Evolutionary conservation across 2,113 vertebrate species (phyloP).

Genomic region (Antidorcas marsupialis): DNA sequence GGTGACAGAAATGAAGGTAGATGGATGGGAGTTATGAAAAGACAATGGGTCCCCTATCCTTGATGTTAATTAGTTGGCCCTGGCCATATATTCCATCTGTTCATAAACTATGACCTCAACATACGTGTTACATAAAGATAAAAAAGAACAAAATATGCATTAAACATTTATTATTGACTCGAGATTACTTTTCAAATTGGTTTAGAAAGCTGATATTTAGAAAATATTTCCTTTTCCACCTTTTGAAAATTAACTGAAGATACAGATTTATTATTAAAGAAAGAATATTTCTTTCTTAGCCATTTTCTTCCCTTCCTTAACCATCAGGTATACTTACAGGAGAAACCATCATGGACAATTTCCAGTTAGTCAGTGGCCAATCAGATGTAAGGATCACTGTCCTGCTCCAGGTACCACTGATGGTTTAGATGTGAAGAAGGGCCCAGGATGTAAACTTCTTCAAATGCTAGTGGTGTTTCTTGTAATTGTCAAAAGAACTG

Average conservation of each 20-base stretch:
- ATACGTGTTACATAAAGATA: slow-evolving; percentile 6
- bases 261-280: not conserved
- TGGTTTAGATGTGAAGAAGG: not conserved
- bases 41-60: slow-evolving; percentile 63
- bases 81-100: slow-evolving; percentile 68
- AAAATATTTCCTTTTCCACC: not conserved
- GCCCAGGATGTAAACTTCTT: not conserved
- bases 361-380: not conserved
- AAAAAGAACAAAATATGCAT: not conserved
- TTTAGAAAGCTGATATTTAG: not conserved
- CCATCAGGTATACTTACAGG: not conserved
- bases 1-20: slow-evolving; percentile 63
- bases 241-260: slow-evolving; percentile 1
- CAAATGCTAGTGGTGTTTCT: not conserved
- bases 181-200: not conserved
- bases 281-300: not conserved
- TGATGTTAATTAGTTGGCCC: slow-evolving; percentile 62
- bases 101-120: slow-evolving; percentile 52
- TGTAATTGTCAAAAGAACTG: not conserved
- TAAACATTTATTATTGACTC: not conserved
- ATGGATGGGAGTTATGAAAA: slow-evolving; percentile 50
- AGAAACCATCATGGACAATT: not conserved
- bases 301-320: not conserved
- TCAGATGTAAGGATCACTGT: not conserved
- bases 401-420: not conserved